Evolutionary conservation across 2,113 vertebrate genomes (phyloP).

Genomic region (Uropsilus gracilis): DNA sequence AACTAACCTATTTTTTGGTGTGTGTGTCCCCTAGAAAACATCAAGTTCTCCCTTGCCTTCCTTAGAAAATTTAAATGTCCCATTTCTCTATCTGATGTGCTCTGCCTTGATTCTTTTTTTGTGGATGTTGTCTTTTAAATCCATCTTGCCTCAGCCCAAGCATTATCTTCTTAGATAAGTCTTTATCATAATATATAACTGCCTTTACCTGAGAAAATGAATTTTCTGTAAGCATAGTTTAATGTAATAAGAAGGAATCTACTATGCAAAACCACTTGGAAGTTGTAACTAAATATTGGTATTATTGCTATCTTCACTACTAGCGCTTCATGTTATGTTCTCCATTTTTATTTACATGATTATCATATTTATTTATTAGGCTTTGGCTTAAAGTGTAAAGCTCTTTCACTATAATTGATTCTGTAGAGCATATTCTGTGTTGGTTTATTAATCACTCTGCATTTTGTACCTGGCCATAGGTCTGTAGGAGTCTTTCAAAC

Average conservation of each 20-base stretch:
- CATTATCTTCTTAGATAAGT: not conserved
- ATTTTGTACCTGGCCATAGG: not conserved
- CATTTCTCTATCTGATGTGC: not conserved
- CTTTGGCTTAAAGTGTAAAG: not conserved
- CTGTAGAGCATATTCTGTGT: not conserved
- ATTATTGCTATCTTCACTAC: not conserved
- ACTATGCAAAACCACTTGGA: not conserved
- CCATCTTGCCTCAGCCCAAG: not conserved
- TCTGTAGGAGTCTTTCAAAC: not conserved
- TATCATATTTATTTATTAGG: not conserved
- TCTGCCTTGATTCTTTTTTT: not conserved
- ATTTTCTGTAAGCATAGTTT: not conserved
- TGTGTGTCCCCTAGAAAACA: not conserved
- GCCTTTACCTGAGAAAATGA: not conserved
- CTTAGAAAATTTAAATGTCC: not conserved
- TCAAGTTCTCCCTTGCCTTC: not conserved
- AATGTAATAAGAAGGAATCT: constrained; percentile 20
- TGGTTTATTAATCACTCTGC: not conserved
- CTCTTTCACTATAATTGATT: not conserved
- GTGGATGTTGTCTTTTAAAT: not conserved
- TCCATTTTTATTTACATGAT: not conserved
- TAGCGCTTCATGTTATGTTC: not conserved
- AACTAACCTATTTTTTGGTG: not conserved
- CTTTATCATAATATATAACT: not conserved
- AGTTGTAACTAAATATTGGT: not conserved